Conservation (phyloP, 2,113 vertebrate species). For the Beaufortia kweichowensis region DNA sequence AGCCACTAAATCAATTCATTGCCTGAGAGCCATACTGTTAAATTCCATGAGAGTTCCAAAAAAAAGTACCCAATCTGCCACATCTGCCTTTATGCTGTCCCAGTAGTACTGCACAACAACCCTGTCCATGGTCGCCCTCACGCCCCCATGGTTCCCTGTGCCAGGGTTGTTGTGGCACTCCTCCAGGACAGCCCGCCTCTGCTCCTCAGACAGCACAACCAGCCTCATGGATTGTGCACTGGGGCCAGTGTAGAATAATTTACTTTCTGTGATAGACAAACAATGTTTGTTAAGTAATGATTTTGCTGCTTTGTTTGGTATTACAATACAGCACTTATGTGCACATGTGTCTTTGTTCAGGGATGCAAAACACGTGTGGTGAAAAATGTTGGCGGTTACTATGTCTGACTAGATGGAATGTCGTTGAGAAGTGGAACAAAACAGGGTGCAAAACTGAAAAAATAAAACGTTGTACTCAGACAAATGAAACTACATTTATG, state of each 20-base stretch:
- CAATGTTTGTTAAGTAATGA: constrained; percentile 5
- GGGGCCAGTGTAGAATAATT: no score
- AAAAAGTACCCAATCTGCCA: not conserved
- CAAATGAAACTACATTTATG: no score
- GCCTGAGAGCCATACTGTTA: not conserved
- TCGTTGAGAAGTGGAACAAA: no score
- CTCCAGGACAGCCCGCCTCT: constrained; percentile 11
- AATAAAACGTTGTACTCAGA: no score
- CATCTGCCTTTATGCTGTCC: not conserved
- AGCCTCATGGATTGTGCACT: not conserved
- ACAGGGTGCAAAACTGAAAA: no score
- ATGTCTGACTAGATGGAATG: not conserved
- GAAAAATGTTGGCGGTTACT: no score
- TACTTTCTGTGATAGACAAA: not conserved
- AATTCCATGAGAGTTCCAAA: not conserved
- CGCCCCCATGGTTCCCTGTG: not conserved
- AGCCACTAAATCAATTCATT: constrained; percentile 13
- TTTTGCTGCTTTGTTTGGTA: constrained; percentile 23
- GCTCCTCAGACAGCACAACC: constrained; percentile 10
- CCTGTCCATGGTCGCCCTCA: not conserved
- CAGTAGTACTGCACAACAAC: not conserved
- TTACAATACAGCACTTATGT: constrained; percentile 4
- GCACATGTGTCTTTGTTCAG: not conserved
- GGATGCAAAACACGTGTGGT: not conserved
- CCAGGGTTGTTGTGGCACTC: constrained; percentile 4